Base-by-base conservation (phyloP, 2,888 invertebrate species). In the Acronicta psi region DNA sequence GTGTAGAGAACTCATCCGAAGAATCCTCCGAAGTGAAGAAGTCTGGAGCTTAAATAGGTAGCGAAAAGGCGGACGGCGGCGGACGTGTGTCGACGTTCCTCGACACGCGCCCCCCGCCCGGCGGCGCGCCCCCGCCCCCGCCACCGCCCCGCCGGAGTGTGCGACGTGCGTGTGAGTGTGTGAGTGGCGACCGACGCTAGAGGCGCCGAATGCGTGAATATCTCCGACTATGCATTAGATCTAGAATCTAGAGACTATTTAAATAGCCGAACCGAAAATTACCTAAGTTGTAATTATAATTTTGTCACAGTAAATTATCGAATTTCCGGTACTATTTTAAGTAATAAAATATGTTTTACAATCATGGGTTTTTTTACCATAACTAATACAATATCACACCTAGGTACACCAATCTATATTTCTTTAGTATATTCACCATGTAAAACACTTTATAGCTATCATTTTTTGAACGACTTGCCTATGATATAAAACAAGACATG, bases 161-260 rank as follows among this genome's bases (percentile, higher is more conserved):
- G 62, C 79, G 80, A 77, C 77, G 78, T 78, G 72, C 79, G 79
- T 72, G 65, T 65, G 75, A 72, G 79, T 76, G 81, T 77, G 86
- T 80, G 82, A 84, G 73, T 79, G 82, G 75, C 76, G 77, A 74
- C 57, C 72, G 81, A 69, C 75, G 64, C 55, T 54, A 42, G 45
- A 50, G 25, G 65, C 67, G 77, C 74, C 69, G 69, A 75, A 70
- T 73, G 75, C 80, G 84, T 82, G 84, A 73, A 81, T 80, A 78
- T 79, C 71, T 80, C 82, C 85, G 85, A 85, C 86, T 88, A 85
- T 87, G 84, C 86, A 87, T 81, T 92, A 91, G 86, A 88, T 83
- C 82, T 93, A 93, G 89, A 92, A 88, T 83, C 82, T 93, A 93
- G 89, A 92, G 92, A 93, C 92, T 92, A 92, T 91, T 91, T 91